Conservation (phyloP, 1,140 invertebrate genomes). For the Anastrepha ludens region DNA sequence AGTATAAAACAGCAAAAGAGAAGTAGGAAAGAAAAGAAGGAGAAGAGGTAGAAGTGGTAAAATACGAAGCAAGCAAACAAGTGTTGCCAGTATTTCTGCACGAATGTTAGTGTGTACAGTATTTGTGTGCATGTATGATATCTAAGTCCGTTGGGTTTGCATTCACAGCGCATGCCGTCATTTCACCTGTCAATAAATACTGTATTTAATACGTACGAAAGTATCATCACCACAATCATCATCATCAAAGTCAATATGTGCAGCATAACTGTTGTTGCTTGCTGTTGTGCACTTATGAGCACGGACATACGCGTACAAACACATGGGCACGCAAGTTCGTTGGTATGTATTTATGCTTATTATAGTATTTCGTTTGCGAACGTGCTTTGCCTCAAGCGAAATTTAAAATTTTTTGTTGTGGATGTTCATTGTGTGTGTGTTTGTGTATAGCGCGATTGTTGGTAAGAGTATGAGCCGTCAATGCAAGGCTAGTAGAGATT, state of each 20-base stretch:
- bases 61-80: no score
- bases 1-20: not conserved
- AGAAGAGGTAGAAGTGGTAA: no score
- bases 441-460: not conserved
- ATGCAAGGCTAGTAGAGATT: not conserved
- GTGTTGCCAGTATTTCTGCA: no score
- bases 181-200: conserved; percentile 50
- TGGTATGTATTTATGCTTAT: conserved; percentile 8
- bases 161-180: conserved; percentile 1
- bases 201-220: not conserved
- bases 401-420: not conserved
- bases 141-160: not conserved
- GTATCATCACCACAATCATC: conserved; percentile 33
- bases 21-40: not conserved
- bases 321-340: not conserved
- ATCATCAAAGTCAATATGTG: not conserved
- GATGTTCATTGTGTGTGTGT: not conserved
- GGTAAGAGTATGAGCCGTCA: no score
- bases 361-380: not conserved
- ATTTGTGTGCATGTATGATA: not conserved
- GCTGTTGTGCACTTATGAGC: not conserved
- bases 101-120: not conserved
- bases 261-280: not conserved
- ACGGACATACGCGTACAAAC: not conserved
- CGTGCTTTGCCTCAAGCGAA: conserved; percentile 23